Evolutionary conservation across 2,888 invertebrate species (phyloP).

Genomic region (Yponomeuta sedellus): DNA sequence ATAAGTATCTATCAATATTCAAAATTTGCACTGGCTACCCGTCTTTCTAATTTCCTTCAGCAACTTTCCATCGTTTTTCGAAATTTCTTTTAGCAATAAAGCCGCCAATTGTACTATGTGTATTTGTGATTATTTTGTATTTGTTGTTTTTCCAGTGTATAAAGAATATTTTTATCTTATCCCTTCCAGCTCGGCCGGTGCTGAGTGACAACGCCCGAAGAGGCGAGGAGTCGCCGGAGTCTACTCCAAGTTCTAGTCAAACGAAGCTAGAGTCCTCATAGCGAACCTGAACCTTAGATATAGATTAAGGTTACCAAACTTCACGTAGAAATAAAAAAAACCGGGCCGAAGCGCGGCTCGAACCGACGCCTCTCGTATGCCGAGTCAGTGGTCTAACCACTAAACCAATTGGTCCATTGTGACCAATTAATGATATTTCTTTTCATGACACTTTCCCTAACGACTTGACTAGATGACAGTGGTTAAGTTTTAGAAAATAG

Average conservation of each 20-base stretch:
- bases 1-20: no score
- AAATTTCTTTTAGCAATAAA: no score
- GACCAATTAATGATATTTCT: not conserved
- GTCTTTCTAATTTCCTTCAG: no score
- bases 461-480: no score
- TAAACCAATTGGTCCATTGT: not conserved
- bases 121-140: no score
- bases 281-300: constrained; percentile 21
- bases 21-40: no score
- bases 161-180: constrained; percentile 15
- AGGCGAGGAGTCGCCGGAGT: constrained; percentile 36
- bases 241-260: constrained; percentile 65
- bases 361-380: not conserved
- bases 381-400: not conserved
- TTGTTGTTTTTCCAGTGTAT: no score
- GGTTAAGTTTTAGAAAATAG: no score
- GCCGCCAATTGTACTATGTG: no score
- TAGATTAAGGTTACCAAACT: not conserved
- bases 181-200: constrained; percentile 52
- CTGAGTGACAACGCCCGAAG: constrained; percentile 52
- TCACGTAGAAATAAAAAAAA: not conserved
- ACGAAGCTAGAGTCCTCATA: constrained; percentile 58
- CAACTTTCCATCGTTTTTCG: no score
- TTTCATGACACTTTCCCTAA: not conserved
- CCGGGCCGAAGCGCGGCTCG: not conserved